A percentile compares a stretch with the other conserved stretches of the same genome.
Conservation (phyloP, 2,888 invertebrate genomes). For the Gymnosoma rotundatum region DNA sequence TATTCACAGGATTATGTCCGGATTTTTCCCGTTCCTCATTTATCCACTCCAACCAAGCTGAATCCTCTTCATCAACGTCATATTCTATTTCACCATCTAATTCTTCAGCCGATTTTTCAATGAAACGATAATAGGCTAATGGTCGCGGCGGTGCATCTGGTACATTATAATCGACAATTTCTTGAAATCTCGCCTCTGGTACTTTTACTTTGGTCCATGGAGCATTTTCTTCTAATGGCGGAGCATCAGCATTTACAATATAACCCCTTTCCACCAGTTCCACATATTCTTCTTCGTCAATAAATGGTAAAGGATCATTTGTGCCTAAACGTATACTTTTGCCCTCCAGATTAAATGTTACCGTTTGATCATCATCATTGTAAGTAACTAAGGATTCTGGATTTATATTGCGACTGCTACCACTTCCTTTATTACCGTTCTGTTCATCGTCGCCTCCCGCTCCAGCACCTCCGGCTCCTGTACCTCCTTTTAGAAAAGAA, state of each 20-base stretch:
- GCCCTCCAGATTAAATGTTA: constrained; percentile 93
- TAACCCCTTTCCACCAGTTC: constrained; percentile 79
- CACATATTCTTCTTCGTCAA: constrained; percentile 86
- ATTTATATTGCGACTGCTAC: constrained; percentile 71
- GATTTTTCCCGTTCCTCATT: constrained; percentile 91
- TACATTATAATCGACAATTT: constrained; percentile 90
- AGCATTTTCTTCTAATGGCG: constrained; percentile 79
- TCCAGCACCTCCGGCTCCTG: constrained; percentile 75
- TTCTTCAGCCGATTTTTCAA: constrained; percentile 97
- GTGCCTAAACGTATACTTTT: constrained; percentile 87
- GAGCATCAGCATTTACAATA: constrained; percentile 79
- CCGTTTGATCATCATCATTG: constrained; percentile 92
- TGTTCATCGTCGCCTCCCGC: constrained; percentile 73
- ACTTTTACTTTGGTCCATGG: constrained; percentile 84
- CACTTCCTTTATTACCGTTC: constrained; percentile 58
- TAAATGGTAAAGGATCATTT: constrained; percentile 87
- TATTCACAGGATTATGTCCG: constrained; percentile 89
- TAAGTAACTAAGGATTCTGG: constrained; percentile 85
- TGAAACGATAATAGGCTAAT: constrained; percentile 95
- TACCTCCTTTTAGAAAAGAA: constrained; percentile 79
- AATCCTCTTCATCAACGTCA: constrained; percentile 99
- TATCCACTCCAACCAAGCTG: constrained; percentile 94
- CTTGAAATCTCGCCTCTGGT: constrained; percentile 87
- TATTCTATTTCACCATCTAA: constrained; percentile 97
- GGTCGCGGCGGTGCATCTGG: constrained; percentile 92